A percentile compares a stretch with the other conserved stretches of the same genome.
These are phyloP conservation scores for Oryctolagus cuniculus DNA, from an alignment of 2,113 vertebrate species.

Conservation along the genomic window mOryCun1.1 NC_091438.1:30977501-30978000, in stretches of 20 bases:
- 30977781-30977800: conserved; percentile 78
- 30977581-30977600: background rate
- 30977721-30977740: conserved; percentile 3
- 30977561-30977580: background rate
- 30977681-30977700: conserved; percentile 2
- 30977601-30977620: background rate
- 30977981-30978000: conserved; percentile 53
- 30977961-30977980: conserved; percentile 65
- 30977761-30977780: conserved; percentile 77
- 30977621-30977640: background rate
- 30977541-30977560: conserved; percentile 26
- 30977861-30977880: conserved; percentile 77
- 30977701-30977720: background rate
- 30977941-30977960: conserved; percentile 76
- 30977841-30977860: conserved; percentile 78
- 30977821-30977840: conserved; percentile 69
- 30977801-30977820: conserved; percentile 79
- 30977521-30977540: conserved; percentile 15
- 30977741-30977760: conserved; percentile 74
- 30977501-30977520: background rate
- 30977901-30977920: conserved; percentile 85
- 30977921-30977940: conserved; percentile 83
- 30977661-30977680: background rate
- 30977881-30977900: conserved; percentile 84
- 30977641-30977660: background rate